Evolutionary conservation across 2,888 invertebrate species (phyloP), one percentile per base, ranked within the genome.

Genomic region (Hemicrepidius hirtus): DNA sequence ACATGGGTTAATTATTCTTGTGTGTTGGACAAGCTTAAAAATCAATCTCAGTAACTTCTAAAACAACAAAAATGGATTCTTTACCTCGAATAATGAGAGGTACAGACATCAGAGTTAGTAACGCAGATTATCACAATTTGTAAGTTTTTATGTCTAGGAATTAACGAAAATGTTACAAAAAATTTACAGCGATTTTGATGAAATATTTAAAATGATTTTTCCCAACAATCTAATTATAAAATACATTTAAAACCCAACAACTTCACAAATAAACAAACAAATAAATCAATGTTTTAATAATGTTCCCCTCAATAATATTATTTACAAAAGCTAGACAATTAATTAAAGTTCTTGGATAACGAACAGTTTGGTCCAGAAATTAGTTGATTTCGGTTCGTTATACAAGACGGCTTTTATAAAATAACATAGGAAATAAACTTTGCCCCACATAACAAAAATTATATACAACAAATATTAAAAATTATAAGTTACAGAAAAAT

Each of bases 31-130:
- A 18, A 32, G 21, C 3, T 57, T 40, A 12, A 21, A 18, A 20
- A 37, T n/a, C 13, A 53, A 28, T 28, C n/a, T n/a, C 16, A 60
- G 24, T 50, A 72, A 46, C 16, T 46, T 40, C 1, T 46, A 46
- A 46, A 24, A 53, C 4, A 28, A 18, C 16, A 37, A 55, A 9
- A 21, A 49, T 20, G 16, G n/a, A 49, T 12, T 21, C 49, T 49
- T 21, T 24, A 53, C 53, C 53, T 53, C 53, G 28, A 24, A 9
- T 10, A 53, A 57, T 57, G 57, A 57, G 66, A 70, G 80, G 78
- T 79, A 79, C 76, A 79, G 73, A 75, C 74, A 77, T 72, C 80
- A 78, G 78, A 80, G 77, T 74, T 77, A 77, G 79, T 76, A 77
- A 75, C 76, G 76, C 68, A 68, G 20, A 57, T 73, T 73, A 73